Percentiles rank a stretch among this genome's conserved stretches.
Evolutionary conservation across 2,113 vertebrate species (phyloP).

Genomic region (Zonotrichia leucophrys): DNA sequence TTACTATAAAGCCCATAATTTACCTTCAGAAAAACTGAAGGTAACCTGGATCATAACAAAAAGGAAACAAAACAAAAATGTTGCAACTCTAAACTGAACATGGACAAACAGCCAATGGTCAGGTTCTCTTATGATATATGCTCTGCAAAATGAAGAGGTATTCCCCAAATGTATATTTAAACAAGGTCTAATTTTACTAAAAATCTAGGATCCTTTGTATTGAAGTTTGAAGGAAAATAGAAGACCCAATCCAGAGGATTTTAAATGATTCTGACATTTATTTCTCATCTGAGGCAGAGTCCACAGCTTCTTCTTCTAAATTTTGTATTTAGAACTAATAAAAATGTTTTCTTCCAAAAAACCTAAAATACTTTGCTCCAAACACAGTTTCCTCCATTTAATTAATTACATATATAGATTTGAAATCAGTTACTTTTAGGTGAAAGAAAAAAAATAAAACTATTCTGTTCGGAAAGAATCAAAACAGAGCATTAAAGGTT

Average conservation of each 20-base stretch:
- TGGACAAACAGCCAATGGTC: neutral
- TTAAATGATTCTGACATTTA: neutral
- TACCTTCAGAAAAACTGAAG: neutral
- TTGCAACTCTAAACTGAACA: neutral
- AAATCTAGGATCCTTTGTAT: neutral
- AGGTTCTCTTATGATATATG: neutral
- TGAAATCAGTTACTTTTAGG: neutral
- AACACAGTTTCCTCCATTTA: neutral
- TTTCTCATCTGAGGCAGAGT: neutral
- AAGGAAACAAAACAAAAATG: neutral
- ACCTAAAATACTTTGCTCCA: neutral
- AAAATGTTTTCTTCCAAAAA: neutral
- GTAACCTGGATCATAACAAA: neutral
- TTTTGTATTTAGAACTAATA: neutral
- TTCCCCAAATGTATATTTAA: neutral
- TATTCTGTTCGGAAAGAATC: neutral
- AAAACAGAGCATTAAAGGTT: neutral
- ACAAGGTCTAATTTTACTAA: neutral
- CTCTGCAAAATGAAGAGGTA: neutral
- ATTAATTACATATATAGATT: neutral
- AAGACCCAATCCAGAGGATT: neutral
- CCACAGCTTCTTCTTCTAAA: neutral
- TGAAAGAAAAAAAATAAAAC: neutral
- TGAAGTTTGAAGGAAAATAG: neutral
- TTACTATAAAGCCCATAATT: neutral